These are phyloP conservation scores for Eupeodes latifasciatus DNA, from an alignment of 2,888 invertebrate species.

Conservation along the genomic window DNA sequence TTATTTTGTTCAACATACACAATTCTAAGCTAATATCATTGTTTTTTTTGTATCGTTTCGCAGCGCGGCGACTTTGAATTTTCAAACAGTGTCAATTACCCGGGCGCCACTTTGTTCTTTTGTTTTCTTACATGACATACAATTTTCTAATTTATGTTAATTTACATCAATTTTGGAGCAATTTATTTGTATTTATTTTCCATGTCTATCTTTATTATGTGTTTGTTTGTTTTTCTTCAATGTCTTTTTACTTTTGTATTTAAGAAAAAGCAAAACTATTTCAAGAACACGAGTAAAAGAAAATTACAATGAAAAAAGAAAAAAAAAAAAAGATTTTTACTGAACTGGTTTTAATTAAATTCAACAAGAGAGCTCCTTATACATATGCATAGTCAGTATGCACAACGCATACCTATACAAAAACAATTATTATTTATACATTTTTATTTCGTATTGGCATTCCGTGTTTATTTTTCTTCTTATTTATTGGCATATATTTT, in stretches of 20 bases:
- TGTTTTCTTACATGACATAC: neutral
- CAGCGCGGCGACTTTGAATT: neutral
- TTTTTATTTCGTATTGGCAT: constrained; percentile 39
- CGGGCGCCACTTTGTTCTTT: constrained; percentile 30
- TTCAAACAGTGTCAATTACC: neutral
- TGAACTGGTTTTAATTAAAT: constrained; percentile 64
- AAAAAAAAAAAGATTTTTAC: neutral
- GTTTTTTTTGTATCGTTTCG: neutral
- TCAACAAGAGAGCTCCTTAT: constrained; percentile 17
- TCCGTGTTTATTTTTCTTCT: constrained; percentile 38
- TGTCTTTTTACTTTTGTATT: neutral
- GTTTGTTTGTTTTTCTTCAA: neutral
- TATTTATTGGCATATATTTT: constrained; percentile 60
- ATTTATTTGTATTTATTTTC: neutral
- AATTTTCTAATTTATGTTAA: constrained; percentile 25
- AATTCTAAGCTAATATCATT: neutral
- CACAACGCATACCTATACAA: neutral
- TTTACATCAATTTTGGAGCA: constrained; percentile 22
- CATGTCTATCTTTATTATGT: neutral
- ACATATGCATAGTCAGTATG: constrained; percentile 9
- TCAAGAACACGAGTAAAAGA: constrained; percentile 18
- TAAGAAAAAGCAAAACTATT: neutral
- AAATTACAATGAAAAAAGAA: neutral
- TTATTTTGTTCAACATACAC: neutral
- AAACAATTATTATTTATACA: constrained; percentile 37